Evolutionary conservation across 2,888 invertebrate genomes (phyloP).

Genomic region (Cerceris ruficornis): DNA sequence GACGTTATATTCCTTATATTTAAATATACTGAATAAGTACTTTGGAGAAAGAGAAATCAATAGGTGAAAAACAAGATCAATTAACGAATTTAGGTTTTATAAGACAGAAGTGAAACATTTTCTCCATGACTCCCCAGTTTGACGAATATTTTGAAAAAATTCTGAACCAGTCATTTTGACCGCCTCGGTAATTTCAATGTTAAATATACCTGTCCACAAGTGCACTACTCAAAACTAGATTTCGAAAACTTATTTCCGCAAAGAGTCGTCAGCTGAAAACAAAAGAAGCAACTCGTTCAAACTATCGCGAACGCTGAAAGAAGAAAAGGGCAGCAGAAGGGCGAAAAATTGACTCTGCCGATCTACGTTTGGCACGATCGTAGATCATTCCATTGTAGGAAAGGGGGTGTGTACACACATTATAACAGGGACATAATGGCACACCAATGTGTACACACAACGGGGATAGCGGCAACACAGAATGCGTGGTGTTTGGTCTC

Average conservation of each 20-base stretch:
- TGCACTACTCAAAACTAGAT: too few species aligned
- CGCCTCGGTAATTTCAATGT: too few species aligned
- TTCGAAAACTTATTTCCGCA: neutral
- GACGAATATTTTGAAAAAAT: too few species aligned
- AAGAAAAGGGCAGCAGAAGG: constrained; percentile 39
- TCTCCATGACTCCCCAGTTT: too few species aligned
- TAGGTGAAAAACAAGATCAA: too few species aligned
- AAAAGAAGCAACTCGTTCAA: neutral
- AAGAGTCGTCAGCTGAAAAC: constrained; percentile 2
- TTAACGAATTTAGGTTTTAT: too few species aligned
- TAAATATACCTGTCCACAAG: too few species aligned
- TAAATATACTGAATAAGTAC: too few species aligned
- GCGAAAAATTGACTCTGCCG: constrained; percentile 57
- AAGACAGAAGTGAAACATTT: too few species aligned
- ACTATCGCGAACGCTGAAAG: constrained; percentile 4
- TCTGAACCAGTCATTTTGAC: too few species aligned
- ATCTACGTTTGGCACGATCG: constrained; percentile 57
- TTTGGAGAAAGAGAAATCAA: too few species aligned
- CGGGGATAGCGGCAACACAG: constrained; percentile 70
- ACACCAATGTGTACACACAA: constrained; percentile 73
- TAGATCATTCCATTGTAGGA: constrained; percentile 76
- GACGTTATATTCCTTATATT: too few species aligned
- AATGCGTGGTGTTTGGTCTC: constrained; percentile 81
- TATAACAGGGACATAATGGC: constrained; percentile 69
- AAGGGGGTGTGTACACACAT: constrained; percentile 76